A percentile compares a stretch with the other conserved stretches of the same genome.
These are phyloP conservation scores for Odocoileus hemionus DNA, from an alignment of 2,113 vertebrate species.

Conservation along the genomic window DNA sequence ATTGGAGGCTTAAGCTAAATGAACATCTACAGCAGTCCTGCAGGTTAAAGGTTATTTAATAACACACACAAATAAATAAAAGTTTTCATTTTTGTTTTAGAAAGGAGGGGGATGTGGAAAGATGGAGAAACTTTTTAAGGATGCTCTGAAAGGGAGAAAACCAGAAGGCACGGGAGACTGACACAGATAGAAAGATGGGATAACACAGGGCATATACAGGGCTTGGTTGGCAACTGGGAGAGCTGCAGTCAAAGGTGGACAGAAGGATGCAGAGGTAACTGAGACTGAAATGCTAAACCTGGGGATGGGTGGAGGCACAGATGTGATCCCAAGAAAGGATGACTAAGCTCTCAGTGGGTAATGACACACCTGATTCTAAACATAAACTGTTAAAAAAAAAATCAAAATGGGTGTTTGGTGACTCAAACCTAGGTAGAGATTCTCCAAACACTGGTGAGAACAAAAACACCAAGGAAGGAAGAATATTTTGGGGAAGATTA, in stretches of 20 bases:
- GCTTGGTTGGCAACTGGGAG: no score
- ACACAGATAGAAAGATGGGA: neutral
- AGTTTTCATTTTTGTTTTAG: neutral
- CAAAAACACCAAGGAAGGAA: conserved; percentile 69
- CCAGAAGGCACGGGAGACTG: neutral
- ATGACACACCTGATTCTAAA: conserved; percentile 77
- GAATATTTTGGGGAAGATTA: conserved; percentile 76
- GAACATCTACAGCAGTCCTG: neutral
- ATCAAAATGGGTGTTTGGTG: conserved; percentile 75
- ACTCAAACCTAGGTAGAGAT: conserved; percentile 75
- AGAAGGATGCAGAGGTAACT: neutral
- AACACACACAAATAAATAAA: neutral
- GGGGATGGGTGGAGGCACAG: conserved; percentile 61
- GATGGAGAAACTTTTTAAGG: neutral
- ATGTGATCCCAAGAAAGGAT: conserved; percentile 66
- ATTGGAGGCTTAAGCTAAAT: neutral
- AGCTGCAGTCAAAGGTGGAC: neutral
- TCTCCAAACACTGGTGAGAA: conserved; percentile 72
- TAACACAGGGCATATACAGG: rapidly evolving
- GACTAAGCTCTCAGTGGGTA: conserved; percentile 75
- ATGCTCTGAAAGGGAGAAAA: neutral
- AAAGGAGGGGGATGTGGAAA: neutral
- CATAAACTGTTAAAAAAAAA: conserved; percentile 74
- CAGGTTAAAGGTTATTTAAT: neutral
- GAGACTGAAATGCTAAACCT: neutral